A percentile compares a stretch with the other conserved stretches of the same genome.
Evolutionary conservation across 2,888 invertebrate species (phyloP).

Genomic region (Nymphalis c-album): DNA sequence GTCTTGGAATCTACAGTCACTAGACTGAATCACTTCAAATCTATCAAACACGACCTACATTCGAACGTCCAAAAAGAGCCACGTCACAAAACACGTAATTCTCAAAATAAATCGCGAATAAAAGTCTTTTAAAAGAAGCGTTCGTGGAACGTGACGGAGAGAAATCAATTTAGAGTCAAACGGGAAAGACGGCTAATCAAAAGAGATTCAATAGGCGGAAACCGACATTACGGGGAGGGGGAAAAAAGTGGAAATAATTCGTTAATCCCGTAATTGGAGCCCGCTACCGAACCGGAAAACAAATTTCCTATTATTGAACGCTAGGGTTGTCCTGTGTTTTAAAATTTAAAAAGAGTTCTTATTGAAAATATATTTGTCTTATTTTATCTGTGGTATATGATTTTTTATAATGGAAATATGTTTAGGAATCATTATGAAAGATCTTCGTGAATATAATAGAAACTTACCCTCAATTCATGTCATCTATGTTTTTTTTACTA

Average conservation of each 20-base stretch:
- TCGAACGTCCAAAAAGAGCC: neutral
- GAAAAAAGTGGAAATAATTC: conserved; percentile 81
- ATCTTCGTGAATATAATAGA: too few species aligned
- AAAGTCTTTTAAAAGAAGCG: conserved; percentile 36
- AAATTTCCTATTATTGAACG: conserved; percentile 79
- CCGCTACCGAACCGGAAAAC: conserved; percentile 82
- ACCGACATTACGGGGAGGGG: conserved; percentile 61
- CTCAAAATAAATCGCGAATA: conserved; percentile 15
- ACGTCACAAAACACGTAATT: conserved; percentile 14
- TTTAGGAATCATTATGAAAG: too few species aligned
- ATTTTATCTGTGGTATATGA: too few species aligned
- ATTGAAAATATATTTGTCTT: neutral
- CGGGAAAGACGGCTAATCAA: conserved; percentile 79
- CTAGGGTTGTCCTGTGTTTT: conserved; percentile 55
- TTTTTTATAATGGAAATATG: too few species aligned
- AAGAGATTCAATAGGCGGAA: conserved; percentile 80
- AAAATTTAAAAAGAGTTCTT: neutral
- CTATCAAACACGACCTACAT: conserved; percentile 3
- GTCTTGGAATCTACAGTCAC: too few species aligned
- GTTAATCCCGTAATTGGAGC: conserved; percentile 80
- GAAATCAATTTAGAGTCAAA: conserved; percentile 70
- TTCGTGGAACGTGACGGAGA: conserved; percentile 59
- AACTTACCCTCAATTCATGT: too few species aligned
- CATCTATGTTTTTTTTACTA: too few species aligned
- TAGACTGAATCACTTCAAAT: neutral